Conservation (phyloP, 1,140 invertebrate genomes). For the Drosophila lowei region DNA sequence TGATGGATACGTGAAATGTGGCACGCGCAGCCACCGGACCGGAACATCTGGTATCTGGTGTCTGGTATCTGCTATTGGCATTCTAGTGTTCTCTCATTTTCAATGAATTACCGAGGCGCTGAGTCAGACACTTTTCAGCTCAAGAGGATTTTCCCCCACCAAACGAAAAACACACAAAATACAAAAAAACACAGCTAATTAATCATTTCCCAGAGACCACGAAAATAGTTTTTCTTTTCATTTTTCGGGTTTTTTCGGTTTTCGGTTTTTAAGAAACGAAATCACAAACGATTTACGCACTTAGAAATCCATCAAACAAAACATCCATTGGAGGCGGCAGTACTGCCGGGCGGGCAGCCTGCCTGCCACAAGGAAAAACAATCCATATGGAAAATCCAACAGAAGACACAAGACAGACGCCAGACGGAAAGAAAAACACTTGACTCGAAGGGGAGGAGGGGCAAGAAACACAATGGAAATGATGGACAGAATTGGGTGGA, state of each 20-base stretch:
- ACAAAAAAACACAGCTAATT: conserved; percentile 50
- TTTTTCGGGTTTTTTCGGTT: background rate
- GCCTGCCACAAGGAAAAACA: conserved; percentile 16
- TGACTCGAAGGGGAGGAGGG: conserved; percentile 28
- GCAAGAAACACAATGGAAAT: conserved; percentile 15
- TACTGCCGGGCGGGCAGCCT: background rate
- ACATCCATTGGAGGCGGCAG: conserved; percentile 1
- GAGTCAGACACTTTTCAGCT: conserved; percentile 62
- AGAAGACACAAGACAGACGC: conserved; percentile 26
- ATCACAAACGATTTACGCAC: conserved; percentile 71
- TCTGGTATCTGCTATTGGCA: background rate
- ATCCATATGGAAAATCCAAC: conserved; percentile 2
- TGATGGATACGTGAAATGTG: conserved; percentile 32
- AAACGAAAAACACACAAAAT: conserved; percentile 6
- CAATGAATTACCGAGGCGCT: conserved; percentile 63
- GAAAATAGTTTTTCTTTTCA: conserved; percentile 36
- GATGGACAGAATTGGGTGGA: conserved; percentile 51
- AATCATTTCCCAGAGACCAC: conserved; percentile 57
- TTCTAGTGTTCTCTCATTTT: conserved; percentile 1
- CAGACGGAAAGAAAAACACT: conserved; percentile 38
- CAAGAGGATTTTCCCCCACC: conserved; percentile 63
- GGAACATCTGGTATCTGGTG: background rate
- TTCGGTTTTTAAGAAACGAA: conserved; percentile 15
- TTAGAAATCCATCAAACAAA: conserved; percentile 79
- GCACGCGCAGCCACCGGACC: conserved; percentile 29